Percentiles rank a stretch among this genome's conserved stretches.
Evolutionary conservation across 2,113 vertebrate genomes (phyloP).

Genomic region (Mungos mungo): DNA sequence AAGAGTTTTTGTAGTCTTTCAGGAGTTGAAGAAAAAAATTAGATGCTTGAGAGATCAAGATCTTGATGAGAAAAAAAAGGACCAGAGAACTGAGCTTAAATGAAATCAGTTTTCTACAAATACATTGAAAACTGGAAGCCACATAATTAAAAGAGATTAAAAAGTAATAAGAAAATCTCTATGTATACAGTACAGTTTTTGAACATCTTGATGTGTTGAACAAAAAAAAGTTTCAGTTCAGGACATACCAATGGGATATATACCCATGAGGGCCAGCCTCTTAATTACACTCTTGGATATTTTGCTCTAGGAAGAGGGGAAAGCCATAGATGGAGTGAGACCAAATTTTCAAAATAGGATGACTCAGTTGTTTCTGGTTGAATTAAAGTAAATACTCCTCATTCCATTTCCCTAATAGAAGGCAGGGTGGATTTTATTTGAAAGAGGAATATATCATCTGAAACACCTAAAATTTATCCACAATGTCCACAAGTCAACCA

Average conservation of each 20-base stretch:
- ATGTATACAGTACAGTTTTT: neutral
- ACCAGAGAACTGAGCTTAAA: neutral
- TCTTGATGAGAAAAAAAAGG: neutral
- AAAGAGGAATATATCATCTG: neutral
- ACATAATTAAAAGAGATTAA: neutral
- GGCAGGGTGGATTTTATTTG: neutral
- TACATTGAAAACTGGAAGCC: neutral
- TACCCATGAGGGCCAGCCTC: neutral
- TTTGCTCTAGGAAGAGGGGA: neutral
- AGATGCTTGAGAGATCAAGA: neutral
- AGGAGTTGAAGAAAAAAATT: neutral
- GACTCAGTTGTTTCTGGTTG: neutral
- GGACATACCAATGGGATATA: neutral
- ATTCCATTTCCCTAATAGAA: neutral
- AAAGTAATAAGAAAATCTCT: neutral
- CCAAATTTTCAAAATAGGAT: neutral
- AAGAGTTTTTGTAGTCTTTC: neutral
- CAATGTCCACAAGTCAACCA: neutral
- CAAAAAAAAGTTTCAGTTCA: neutral
- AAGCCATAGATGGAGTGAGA: neutral
- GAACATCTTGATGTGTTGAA: neutral
- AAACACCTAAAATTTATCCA: neutral
- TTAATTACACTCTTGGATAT: neutral
- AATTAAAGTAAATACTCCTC: neutral
- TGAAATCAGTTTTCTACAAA: neutral